These are phyloP conservation scores for Mantis religiosa DNA, from an alignment of 2,888 invertebrate species.

Conservation along the genomic window DNA sequence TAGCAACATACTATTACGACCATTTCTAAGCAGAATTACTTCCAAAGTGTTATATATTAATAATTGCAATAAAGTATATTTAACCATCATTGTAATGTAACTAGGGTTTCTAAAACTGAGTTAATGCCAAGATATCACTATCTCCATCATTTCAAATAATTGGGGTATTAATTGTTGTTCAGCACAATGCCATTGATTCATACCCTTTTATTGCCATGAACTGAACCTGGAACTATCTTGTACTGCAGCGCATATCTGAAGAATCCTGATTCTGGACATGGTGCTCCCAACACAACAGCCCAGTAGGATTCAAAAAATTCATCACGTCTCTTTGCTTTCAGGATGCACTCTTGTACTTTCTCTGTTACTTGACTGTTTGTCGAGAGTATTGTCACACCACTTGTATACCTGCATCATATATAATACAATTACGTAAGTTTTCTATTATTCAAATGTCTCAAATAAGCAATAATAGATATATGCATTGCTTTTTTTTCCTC, in stretches of 20 bases:
- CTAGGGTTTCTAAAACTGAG: no score
- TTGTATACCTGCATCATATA: slow-evolving; percentile 26
- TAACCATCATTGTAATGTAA: no score
- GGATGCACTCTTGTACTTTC: slow-evolving; percentile 16
- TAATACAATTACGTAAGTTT: not conserved
- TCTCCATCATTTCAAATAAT: no score
- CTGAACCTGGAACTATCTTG: not conserved
- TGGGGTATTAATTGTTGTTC: no score
- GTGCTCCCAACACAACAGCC: slow-evolving; percentile 24
- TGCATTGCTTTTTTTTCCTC: no score
- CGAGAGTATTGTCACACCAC: slow-evolving; percentile 29
- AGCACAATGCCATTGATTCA: not conserved
- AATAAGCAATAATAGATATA: no score
- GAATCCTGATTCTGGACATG: not conserved
- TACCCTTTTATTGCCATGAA: not conserved
- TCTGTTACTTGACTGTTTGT: slow-evolving; percentile 10
- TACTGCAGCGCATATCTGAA: not conserved
- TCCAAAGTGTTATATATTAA: no score
- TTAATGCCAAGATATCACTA: no score
- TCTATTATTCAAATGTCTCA: no score
- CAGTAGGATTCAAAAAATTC: slow-evolving; percentile 19
- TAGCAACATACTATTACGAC: no score
- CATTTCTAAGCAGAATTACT: no score
- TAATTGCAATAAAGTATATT: no score
- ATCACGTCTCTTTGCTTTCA: slow-evolving; percentile 11